Percentiles rank a stretch among this genome's conserved stretches.
These are phyloP conservation scores for Meleagris gallopavo DNA, from an alignment of 2,113 vertebrate species.

Conservation along the genomic window DNA sequence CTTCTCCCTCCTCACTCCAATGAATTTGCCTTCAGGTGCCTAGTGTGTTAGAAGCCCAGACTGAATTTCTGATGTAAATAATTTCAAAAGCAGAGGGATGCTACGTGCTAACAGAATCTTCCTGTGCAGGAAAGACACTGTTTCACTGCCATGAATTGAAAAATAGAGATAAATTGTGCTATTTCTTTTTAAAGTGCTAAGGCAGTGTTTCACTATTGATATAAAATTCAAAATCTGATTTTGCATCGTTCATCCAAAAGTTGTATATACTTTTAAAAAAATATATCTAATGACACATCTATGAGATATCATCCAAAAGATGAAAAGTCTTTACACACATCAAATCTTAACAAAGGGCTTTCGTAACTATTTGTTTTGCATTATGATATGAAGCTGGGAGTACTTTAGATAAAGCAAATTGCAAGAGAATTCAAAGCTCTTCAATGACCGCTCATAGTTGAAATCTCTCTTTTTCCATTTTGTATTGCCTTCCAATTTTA, in stretches of 20 bases:
- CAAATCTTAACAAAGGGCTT: not conserved
- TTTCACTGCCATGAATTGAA: not conserved
- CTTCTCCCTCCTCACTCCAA: not conserved
- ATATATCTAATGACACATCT: not conserved
- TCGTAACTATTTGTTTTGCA: not conserved
- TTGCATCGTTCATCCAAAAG: not conserved
- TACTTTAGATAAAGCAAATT: not conserved
- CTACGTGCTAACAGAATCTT: not conserved
- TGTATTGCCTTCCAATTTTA: not conserved
- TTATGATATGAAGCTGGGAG: not conserved
- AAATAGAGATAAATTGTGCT: not conserved
- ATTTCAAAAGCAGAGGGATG: not conserved
- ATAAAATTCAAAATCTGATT: not conserved
- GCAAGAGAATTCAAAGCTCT: not conserved
- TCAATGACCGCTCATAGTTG: not conserved
- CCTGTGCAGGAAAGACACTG: not conserved
- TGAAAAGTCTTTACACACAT: not conserved
- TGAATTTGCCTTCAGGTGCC: not conserved
- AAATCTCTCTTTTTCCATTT: not conserved
- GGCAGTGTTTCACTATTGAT: not conserved
- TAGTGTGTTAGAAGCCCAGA: not conserved
- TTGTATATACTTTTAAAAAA: not conserved
- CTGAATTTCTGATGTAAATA: not conserved
- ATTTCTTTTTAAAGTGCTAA: not conserved
- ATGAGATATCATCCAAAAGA: not conserved